phyloP scores from a whole-genome alignment of 2,888 invertebrate species.

The Mantis religiosa region DNA sequence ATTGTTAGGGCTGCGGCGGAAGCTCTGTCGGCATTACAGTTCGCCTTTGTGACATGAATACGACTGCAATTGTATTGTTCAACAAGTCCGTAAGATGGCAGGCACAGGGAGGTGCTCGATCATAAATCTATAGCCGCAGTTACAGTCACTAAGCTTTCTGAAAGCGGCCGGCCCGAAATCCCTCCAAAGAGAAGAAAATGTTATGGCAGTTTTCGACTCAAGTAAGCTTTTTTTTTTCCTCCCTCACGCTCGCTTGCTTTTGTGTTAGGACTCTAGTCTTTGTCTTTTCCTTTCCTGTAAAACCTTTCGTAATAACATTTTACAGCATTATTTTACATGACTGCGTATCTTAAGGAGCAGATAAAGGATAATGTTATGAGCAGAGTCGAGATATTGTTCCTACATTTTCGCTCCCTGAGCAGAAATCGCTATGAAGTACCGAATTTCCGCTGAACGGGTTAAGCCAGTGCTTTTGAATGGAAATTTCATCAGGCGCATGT shows the following conservation, averaged over 20 bases:
- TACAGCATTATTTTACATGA: conserved; percentile 7
- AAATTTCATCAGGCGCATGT: neutral
- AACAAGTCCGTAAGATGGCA: neutral
- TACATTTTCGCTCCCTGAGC: neutral
- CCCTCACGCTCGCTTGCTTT: neutral
- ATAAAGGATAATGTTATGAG: neutral
- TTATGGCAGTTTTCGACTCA: conserved; percentile 1
- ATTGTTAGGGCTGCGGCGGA: no score
- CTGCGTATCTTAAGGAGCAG: neutral
- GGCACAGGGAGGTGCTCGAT: neutral
- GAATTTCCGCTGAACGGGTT: neutral
- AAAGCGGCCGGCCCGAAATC: neutral
- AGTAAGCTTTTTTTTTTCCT: neutral
- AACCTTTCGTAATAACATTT: conserved; percentile 9
- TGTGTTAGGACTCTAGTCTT: neutral
- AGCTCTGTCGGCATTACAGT: neutral
- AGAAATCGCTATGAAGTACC: neutral
- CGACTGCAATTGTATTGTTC: neutral
- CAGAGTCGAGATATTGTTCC: neutral
- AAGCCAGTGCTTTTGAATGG: neutral
- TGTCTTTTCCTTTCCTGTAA: neutral
- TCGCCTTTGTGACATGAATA: neutral
- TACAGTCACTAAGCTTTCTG: neutral
- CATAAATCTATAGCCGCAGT: conserved; percentile 8
- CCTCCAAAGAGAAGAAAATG: neutral